Evolutionary conservation across 2,113 vertebrate species (phyloP), one percentile per base, ranked within the genome.

Genomic region (Chlorodrepanis virens): DNA sequence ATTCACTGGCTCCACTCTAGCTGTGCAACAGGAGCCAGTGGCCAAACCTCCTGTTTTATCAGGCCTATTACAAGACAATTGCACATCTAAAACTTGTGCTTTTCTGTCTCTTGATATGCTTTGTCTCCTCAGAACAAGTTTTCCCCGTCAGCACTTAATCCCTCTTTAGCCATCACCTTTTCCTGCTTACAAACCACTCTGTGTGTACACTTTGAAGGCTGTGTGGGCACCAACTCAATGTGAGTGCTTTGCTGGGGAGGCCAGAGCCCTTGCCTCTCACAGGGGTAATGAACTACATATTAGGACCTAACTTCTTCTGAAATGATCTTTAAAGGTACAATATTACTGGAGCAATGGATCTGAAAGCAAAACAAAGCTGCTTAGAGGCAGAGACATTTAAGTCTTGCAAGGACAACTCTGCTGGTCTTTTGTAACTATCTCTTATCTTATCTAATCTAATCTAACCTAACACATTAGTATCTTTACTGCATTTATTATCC

Each of bases 361-460:
- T 60, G 87, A 83, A 91, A 94, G 83, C 67, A 93, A 96, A 95
- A 92, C 50, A 93, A 83, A 96, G 49, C 89, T 93, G 52, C 67
- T 49, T 85, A 37, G 61, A 82, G 22, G 28, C 59, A 89, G 80
- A 61, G 45, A 69, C 31, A 35, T 74, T 78, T 68, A 90, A 76
- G 47, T 40, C 70, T 82, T 81, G 61, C 57, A 83, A 65, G 65
- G 15, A 22, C 83, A 85, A 25, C 75, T 60, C 40, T 77, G 56
- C 74, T 2, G 44, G 67, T 78, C 17, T 85, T 85, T 79, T 20
- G 2, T 40, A 77, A 78, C 18, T 14, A 18, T 39, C n/a, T 75
- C 12, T 93, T 83, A 91, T 83, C 82, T 94, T 83, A 91, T 83
- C 82, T 94, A 82, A 96, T 91, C 76, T 93, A 79, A 69, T 49